These are phyloP conservation scores for Lutraria rhynchaena DNA, from an alignment of 1,140 invertebrate genomes.

Conservation along the genomic window DNA sequence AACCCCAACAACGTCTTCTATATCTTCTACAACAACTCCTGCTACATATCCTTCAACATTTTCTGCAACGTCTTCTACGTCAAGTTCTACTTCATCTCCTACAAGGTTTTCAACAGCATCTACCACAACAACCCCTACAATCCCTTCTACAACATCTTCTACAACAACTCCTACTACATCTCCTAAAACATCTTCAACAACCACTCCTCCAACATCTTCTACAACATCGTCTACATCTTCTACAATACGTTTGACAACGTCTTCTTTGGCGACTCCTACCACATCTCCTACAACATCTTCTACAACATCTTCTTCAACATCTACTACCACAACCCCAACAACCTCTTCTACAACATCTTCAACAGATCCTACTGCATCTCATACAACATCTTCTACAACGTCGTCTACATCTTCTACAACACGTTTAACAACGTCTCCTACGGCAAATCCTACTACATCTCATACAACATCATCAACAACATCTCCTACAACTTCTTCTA, in stretches of 20 bases:
- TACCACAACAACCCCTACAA: slow-evolving; percentile 57
- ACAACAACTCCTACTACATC: slow-evolving; percentile 41
- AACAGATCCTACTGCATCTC: slow-evolving; percentile 56
- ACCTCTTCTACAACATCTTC: slow-evolving; percentile 57
- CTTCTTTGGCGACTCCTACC: slow-evolving; percentile 56
- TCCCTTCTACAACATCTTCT: slow-evolving; percentile 40
- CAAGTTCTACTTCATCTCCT: slow-evolving; percentile 15
- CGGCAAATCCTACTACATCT: slow-evolving; percentile 56
- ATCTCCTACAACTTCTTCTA: slow-evolving; percentile 21
- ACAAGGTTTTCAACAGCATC: slow-evolving; percentile 21
- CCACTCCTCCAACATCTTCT: slow-evolving; percentile 54
- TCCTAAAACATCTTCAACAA: slow-evolving; percentile 53
- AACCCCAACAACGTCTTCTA: background rate
- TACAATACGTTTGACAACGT: slow-evolving; percentile 57
- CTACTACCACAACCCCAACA: slow-evolving; percentile 48
- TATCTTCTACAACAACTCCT: slow-evolving; percentile 27
- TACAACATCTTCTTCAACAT: slow-evolving; percentile 36
- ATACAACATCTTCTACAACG: slow-evolving; percentile 57
- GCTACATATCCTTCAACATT: slow-evolving; percentile 1
- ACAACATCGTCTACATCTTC: slow-evolving; percentile 55
- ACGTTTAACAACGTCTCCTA: slow-evolving; percentile 50
- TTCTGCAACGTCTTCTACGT: slow-evolving; percentile 9
- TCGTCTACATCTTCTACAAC: slow-evolving; percentile 54
- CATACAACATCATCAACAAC: slow-evolving; percentile 21
- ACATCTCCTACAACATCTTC: slow-evolving; percentile 48